Conservation (phyloP, 2,113 vertebrate species). For the Bujurquina vittata region DNA sequence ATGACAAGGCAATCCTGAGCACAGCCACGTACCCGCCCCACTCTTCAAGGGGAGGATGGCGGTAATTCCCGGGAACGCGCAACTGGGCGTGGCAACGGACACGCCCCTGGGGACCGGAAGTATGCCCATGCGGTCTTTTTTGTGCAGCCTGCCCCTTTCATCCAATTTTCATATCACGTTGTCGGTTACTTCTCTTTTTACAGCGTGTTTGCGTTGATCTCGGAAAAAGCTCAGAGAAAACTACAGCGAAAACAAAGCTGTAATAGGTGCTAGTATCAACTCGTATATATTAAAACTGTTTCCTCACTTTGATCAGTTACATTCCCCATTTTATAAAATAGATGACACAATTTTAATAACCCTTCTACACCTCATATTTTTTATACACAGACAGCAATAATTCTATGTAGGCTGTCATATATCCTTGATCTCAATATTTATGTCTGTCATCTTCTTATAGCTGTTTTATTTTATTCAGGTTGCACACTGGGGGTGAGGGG, state of each 20-base stretch:
- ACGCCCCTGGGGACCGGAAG: slow-evolving; percentile 10
- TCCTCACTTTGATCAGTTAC: background rate
- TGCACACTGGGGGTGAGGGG: background rate
- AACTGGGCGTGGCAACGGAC: slow-evolving; percentile 47
- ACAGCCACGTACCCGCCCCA: slow-evolving; percentile 16
- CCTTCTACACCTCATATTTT: background rate
- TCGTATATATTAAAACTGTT: background rate
- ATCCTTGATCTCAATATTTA: background rate
- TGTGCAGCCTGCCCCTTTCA: background rate
- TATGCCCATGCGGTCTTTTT: background rate
- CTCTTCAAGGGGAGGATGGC: slow-evolving; percentile 14
- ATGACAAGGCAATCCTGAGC: slow-evolving; percentile 62
- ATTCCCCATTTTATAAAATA: background rate
- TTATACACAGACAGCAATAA: background rate
- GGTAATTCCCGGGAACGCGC: slow-evolving; percentile 61
- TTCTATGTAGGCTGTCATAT: background rate
- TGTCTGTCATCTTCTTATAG: background rate
- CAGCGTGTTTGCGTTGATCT: background rate
- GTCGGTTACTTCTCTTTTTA: background rate
- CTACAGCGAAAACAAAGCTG: background rate
- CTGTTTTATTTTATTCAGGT: background rate
- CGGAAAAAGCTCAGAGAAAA: background rate
- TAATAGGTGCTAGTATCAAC: background rate
- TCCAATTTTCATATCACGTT: background rate
- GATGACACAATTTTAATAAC: background rate